Evolutionary conservation across 2,888 invertebrate genomes (phyloP).

Genomic region (Mesorhabditis belari): DNA sequence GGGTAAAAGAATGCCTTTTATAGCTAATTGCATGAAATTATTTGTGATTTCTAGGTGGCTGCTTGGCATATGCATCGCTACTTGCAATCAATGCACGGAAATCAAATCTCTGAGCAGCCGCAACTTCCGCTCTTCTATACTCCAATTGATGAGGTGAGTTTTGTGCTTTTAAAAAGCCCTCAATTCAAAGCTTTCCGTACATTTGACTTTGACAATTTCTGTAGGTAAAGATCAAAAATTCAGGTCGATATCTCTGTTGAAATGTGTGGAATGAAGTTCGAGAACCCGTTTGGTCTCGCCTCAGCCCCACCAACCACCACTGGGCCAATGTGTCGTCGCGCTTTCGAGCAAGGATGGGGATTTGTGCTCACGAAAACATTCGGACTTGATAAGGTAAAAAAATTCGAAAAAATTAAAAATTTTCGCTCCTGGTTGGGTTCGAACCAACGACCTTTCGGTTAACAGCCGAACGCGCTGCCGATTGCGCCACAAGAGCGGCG

Average conservation of each 20-base stretch:
- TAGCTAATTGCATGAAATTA: background rate
- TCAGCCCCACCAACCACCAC: slow-evolving; percentile 93
- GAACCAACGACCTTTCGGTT: slow-evolving; percentile 51
- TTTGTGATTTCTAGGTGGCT: slow-evolving; percentile 20
- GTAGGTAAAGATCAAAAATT: background rate
- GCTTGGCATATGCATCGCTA: slow-evolving; percentile 73
- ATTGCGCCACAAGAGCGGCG: slow-evolving; percentile 32
- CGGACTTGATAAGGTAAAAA: slow-evolving; percentile 78
- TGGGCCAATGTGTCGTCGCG: slow-evolving; percentile 76
- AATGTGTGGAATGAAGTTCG: slow-evolving; percentile 84
- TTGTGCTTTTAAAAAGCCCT: background rate
- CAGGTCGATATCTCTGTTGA: slow-evolving; percentile 82
- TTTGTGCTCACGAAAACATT: slow-evolving; percentile 97
- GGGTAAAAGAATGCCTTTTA: background rate
- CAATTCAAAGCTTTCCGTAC: background rate
- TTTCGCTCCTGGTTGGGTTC: slow-evolving; percentile 37
- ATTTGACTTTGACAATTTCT: background rate
- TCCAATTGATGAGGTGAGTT: slow-evolving; percentile 69
- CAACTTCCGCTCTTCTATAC: slow-evolving; percentile 83
- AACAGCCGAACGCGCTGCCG: slow-evolving; percentile 49
- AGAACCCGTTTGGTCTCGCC: slow-evolving; percentile 92
- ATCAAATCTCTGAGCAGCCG: slow-evolving; percentile 65
- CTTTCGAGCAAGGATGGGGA: slow-evolving; percentile 92
- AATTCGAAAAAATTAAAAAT: background rate
- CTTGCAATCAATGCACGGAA: slow-evolving; percentile 66